Conservation (phyloP, 2,888 invertebrate genomes). For the Pristionchus japonicus region DNA sequence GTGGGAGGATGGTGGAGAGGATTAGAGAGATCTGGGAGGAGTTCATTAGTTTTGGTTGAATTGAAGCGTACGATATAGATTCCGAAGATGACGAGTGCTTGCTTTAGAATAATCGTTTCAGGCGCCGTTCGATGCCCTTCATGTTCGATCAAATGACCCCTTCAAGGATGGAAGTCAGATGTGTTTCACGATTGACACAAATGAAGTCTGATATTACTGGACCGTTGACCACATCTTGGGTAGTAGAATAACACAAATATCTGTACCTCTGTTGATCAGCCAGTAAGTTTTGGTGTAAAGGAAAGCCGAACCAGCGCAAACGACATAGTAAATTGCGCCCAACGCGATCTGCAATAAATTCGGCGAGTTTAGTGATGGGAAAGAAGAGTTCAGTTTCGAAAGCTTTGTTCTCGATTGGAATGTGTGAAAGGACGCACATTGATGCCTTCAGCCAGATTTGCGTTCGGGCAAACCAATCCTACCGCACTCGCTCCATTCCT, state of each 20-base stretch:
- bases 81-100: not conserved
- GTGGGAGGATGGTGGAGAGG: not conserved
- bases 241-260: too few species aligned
- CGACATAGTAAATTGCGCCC: not conserved
- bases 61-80: not conserved
- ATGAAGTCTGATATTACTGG: too few species aligned
- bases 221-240: too few species aligned
- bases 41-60: not conserved
- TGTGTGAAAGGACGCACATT: not conserved
- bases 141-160: not conserved
- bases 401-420: not conserved
- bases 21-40: not conserved
- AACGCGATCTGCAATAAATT: not conserved
- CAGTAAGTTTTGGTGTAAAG: not conserved
- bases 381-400: too few species aligned
- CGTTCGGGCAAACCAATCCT: not conserved
- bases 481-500: not conserved
- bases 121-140: not conserved
- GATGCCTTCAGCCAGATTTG: not conserved
- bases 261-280: not conserved
- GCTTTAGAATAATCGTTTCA: not conserved
- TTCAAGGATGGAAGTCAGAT: not conserved
- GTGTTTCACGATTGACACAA: too few species aligned
- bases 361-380: not conserved
- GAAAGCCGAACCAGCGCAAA: not conserved